Conservation (phyloP, 2,888 invertebrate species). For the Drosophila colorata region DNA sequence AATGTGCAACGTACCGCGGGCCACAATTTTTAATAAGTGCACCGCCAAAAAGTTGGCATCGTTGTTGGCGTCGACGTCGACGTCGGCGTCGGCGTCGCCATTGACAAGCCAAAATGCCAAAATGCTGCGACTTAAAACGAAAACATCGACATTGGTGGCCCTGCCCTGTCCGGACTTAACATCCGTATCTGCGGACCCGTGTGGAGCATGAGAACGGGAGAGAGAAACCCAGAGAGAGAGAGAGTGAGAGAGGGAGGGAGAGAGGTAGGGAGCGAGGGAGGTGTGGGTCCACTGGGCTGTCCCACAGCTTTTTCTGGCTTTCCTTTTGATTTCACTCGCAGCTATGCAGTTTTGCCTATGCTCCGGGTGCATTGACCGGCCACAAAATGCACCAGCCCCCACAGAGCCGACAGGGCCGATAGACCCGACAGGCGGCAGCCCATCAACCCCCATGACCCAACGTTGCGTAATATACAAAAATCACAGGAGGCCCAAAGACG, state of each 20-base stretch:
- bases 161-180: slow-evolving; percentile 11
- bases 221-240: neutral
- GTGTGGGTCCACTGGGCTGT: neutral
- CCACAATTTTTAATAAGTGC: slow-evolving; percentile 62
- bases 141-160: slow-evolving; percentile 56
- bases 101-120: slow-evolving; percentile 72
- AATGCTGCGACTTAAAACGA: slow-evolving; percentile 72
- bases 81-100: slow-evolving; percentile 36
- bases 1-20: slow-evolving; percentile 49
- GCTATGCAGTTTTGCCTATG: slow-evolving; percentile 53
- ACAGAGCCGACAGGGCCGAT: slow-evolving; percentile 3
- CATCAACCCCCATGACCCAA: slow-evolving; percentile 17
- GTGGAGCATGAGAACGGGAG: neutral
- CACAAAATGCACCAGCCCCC: slow-evolving; percentile 29
- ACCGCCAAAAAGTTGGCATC: slow-evolving; percentile 43
- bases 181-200: slow-evolving; percentile 30
- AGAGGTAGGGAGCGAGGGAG: neutral
- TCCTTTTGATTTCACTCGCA: slow-evolving; percentile 55
- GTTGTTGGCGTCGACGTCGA: slow-evolving; percentile 48
- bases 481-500: slow-evolving; percentile 35
- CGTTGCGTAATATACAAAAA: slow-evolving; percentile 56
- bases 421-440: neutral
- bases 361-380: slow-evolving; percentile 57
- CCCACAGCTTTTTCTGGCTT: slow-evolving; percentile 39
- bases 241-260: neutral